Percentiles rank a stretch among this genome's conserved stretches.
These are phyloP conservation scores for Uria lomvia DNA, from an alignment of 2,113 vertebrate genomes.

Conservation along the genomic window DNA sequence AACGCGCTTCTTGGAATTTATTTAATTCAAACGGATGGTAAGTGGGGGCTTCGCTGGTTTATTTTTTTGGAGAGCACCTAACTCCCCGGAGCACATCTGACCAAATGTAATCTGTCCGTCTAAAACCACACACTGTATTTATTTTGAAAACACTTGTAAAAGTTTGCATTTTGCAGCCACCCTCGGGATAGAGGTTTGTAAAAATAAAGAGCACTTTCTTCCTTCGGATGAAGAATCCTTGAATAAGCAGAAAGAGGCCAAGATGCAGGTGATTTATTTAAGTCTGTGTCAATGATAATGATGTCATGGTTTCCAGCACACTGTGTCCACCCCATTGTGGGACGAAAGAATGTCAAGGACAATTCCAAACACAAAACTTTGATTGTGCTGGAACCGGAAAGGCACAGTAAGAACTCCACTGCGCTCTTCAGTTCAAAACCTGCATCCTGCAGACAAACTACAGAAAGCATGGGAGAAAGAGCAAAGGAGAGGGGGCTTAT, in stretches of 20 bases:
- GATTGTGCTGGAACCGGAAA: conserved; percentile 86
- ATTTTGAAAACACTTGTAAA: conserved; percentile 94
- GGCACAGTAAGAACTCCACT: conserved; percentile 83
- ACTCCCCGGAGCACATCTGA: conserved; percentile 66
- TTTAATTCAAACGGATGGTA: conserved; percentile 45
- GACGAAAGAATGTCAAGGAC: conserved; percentile 98
- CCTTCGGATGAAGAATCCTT: conserved; percentile 81
- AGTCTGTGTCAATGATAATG: conserved; percentile 91
- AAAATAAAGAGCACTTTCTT: conserved; percentile 82
- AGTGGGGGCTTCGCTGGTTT: conserved; percentile 35
- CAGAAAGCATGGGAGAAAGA: conserved; percentile 77
- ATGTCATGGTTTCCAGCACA: conserved; percentile 95
- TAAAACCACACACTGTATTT: conserved; percentile 81
- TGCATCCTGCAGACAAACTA: conserved; percentile 85
- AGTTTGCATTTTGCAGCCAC: conserved; percentile 84
- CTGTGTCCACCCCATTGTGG: conserved; percentile 88
- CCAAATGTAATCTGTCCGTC: conserved; percentile 62
- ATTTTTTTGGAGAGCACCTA: conserved; percentile 65
- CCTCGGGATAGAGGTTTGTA: conserved; percentile 77
- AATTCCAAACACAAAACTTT: conserved; percentile 85
- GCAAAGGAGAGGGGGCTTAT: conserved; percentile 85
- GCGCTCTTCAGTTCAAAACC: conserved; percentile 83
- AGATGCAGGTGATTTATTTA: conserved; percentile 95
- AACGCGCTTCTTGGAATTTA: neutral
- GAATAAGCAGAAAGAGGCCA: conserved; percentile 81